Evolutionary conservation across 2,888 invertebrate genomes (phyloP), one percentile per base, ranked within the genome.

Genomic region (Toxonevra muliebris): DNA sequence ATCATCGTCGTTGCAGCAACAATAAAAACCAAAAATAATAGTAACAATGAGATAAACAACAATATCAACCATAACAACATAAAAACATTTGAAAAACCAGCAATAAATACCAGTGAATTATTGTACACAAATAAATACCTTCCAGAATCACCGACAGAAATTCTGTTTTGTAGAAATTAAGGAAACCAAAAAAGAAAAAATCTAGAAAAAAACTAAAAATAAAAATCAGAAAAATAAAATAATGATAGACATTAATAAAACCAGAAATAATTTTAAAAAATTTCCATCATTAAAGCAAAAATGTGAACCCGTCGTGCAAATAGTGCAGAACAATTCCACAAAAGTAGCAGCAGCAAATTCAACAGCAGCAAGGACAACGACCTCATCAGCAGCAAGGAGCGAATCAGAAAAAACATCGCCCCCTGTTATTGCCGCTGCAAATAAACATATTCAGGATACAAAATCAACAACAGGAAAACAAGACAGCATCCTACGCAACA

Each of bases 231-330:
- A 73, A 57, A 67, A 71, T 70, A 72, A 73, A 81, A 81, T 80
- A 74, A 82, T 82, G 82, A 79, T 83, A 81, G 82, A 82, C 76
- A 75, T 79, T 76, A 82, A 79, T 75, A 83, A 81, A 72, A 71
- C 61, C 60, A 77, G 77, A 78, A 82, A 80, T 71, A 74, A 73
- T 76, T 80, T 79, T 78, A 76, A 80, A 71, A 82, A 82, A 78
- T 76, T 79, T 76, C 77, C 81, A 77, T 71, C 76, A 71, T 74
- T 78, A n/a, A 82, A 81, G 73, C 73, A 74, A 73, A 75, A 71
- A 73, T 74, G 73, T 76, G 72, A 73, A 57, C 65, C 71, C 48
- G 71, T 64, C 48, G 59, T 66, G 60, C 53, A 60, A 69, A 65
- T 66, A 54, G 69, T 69, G 61, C 61, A 50, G 55, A 57, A 66